Evolutionary conservation across 92 coral and sea anemone species (phyloP), one percentile per base, ranked within the genome.

Genomic region (Micromussa lordhowensis): DNA sequence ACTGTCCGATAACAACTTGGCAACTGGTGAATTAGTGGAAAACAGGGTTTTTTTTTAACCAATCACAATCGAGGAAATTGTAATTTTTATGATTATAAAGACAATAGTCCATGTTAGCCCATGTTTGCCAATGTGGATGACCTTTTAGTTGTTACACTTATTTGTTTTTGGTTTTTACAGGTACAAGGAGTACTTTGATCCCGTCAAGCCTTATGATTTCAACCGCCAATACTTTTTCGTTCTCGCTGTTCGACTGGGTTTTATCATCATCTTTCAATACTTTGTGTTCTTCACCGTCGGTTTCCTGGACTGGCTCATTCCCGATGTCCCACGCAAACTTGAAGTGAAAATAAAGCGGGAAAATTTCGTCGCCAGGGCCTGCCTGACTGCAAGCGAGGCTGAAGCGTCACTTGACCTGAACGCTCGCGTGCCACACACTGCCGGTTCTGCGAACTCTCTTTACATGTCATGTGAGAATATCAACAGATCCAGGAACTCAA

Each of bases 161-260:
- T 3, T 19, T 64, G 21, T 12, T 57, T 68, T 75, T 51, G 9
- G 61, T 48, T 26, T 48, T 51, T 66, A 7, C 74, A 98, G 99
- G 86, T 96, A 93, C 91, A 98, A 98, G 74, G 98, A 94, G 53
- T 98, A 98, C 78, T 93, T 98, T 81, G 98, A 98, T 89, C 93
- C 99, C 17, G 77, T 72, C 31, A 74, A 90, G 80, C 99, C 99
- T 72, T 98, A 98, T 91, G 86, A 86, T 34, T 98, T 91, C 91
- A 94, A 91, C 85, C 96, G 98, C 31, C 99, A 94, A 75, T 96
- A 94, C 80, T 95, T 91, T 87, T 95, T 90, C 86, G 99, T 98
- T 64, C 92, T 96, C 14, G 94, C 96, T 11, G 98, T 93, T 38
- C 92, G 99, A 17, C 85, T 98, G 31, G 86, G 93, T 38, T 98